Base-by-base conservation (phyloP, 2,888 invertebrate genomes). In the Theodoxus fluviatilis region DNA sequence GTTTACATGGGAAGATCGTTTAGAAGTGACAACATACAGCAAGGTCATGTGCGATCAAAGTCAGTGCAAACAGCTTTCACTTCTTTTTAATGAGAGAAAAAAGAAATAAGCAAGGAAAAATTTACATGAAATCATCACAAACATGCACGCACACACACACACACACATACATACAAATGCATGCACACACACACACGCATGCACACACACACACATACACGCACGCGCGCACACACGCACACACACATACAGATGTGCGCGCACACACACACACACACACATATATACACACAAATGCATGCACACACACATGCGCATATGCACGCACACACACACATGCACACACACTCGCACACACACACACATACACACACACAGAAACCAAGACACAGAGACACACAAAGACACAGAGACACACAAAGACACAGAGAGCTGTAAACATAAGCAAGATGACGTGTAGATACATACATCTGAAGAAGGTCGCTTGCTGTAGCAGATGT, bases 401-500 rank as follows among this genome's bases (percentile, higher is more conserved):
- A n/a, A n/a, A n/a, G n/a, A n/a, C n/a, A n/a, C n/a, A n/a, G n/a
- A n/a, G n/a, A n/a, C n/a, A n/a, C n/a, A n/a, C n/a, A n/a, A n/a
- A n/a, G n/a, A n/a, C n/a, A n/a, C n/a, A n/a, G n/a, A n/a, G n/a
- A n/a, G n/a, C n/a, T n/a, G n/a, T n/a, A n/a, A n/a, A n/a, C n/a
- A n/a, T n/a, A n/a, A n/a, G n/a, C n/a, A n/a, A n/a, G n/a, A n/a
- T n/a, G n/a, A n/a, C n/a, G n/a, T n/a, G n/a, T n/a, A n/a, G n/a
- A n/a, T n/a, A 63, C 68, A n/a, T 52, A 69, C 69, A 35, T 15
- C 12, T 1, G 69, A 33, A 1, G 65, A 65, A 25, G 38, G 55
- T 6, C 68, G 66, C 38, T 38, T 67, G 31, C 35, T 68, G 35
- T 55, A 70, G 40, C 57, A 74, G 49, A 96, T 91, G 90, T 95